Base-by-base conservation (phyloP, 2,797 vertebrate species). In the Scleropages formosus region DNA sequence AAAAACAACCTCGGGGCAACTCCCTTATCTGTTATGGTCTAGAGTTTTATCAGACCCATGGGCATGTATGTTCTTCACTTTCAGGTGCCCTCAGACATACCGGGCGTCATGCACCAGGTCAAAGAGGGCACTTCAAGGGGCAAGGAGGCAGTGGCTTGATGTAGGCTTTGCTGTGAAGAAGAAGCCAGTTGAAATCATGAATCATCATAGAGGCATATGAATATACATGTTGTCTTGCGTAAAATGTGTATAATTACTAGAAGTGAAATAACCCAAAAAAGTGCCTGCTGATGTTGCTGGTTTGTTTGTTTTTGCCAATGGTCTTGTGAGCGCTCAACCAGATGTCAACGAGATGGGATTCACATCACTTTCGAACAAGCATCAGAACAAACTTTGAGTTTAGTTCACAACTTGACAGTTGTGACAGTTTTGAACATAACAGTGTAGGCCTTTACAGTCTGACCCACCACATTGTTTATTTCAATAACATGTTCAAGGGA, bases 51-150 rank as follows among this genome's bases (percentile, higher is more conserved):
- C 82, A 86, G 87, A 87, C 87, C 85, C 75, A 86, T 83, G 80
- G 79, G 80, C 76, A 77, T 78, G 82, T 13, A 73, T 72, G 83
- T 79, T 90, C 87, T 92, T 84, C 16, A 80, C 85, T 91, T 91
- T 86, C 88, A 88, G 82, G 77, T 60, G 49, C 78, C 78, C 78
- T 89, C 88, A 88, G 82, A 31, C 12, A 13, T 46, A 47, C 11
- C 1, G 39, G 65, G 65, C 18, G 46, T 67, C 47, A 39, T 39
- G 31, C 31, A 39, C 2, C 6, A 6, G 31, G 6, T 31, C 31
- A 39, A 11, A 0, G 4, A 31, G 44, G 64, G 65, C 4, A 11
- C 64, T 47, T 47, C 11, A 18, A 67, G n/a, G 39, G 4, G 39
- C n/a, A n/a, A 39, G 65, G 65, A 20, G 65, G 22, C 27, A 20